Percentiles rank a stretch among this genome's conserved stretches.
Evolutionary conservation across 2,888 invertebrate genomes (phyloP).

Genomic region (Ophonus ardosiacus): DNA sequence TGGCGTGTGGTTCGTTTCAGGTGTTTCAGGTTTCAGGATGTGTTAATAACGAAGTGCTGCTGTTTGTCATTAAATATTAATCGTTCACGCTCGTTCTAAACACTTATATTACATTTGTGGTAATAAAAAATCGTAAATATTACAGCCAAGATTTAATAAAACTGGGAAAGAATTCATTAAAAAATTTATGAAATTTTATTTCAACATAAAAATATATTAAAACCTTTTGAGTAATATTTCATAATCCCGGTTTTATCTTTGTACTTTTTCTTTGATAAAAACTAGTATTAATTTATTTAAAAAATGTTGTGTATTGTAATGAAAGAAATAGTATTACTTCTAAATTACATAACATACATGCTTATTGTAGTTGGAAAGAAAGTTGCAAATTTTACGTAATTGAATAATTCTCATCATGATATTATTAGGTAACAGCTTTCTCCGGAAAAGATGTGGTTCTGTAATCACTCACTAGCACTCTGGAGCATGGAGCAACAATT

Average conservation of each 20-base stretch:
- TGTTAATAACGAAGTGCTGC: not conserved
- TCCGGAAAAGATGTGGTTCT: slow-evolving; percentile 10
- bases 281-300: not conserved
- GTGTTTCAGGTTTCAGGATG: not conserved
- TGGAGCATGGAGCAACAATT: not conserved
- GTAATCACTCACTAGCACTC: not conserved
- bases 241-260: not conserved
- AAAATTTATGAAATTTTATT: not conserved
- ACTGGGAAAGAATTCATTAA: not conserved
- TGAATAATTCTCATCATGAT: slow-evolving; percentile 8
- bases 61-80: not conserved
- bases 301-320: not conserved
- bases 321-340: not conserved
- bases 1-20: not conserved
- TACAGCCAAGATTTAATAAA: not conserved
- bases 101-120: not conserved
- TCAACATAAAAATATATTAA: not conserved
- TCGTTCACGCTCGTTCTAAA: not conserved
- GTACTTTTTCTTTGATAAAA: not conserved
- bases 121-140: not conserved
- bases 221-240: not conserved
- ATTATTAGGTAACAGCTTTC: not conserved
- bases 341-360: not conserved
- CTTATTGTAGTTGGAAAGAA: slow-evolving; percentile 7
- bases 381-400: slow-evolving; percentile 26